Conservation (phyloP, 35 echinoderm and acorn worm species). For the Lytechinus pictus region DNA sequence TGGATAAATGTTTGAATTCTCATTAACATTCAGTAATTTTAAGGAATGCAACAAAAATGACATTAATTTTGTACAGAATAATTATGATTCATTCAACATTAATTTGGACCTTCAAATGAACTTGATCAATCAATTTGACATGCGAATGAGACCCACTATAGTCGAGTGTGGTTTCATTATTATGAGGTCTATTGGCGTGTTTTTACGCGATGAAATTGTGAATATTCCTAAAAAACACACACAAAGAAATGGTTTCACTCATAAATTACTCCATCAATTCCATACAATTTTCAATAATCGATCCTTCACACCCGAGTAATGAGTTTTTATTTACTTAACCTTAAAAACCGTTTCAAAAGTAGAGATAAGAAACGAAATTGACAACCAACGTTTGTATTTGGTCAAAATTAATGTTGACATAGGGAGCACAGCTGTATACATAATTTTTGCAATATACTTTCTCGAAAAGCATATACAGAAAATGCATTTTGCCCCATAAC, state of each 20-base stretch:
- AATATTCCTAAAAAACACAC: too few species aligned
- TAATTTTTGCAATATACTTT: background rate
- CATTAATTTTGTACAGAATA: too few species aligned
- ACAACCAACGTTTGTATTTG: background rate
- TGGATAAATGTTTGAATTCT: background rate
- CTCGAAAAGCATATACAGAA: background rate
- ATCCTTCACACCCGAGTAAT: background rate
- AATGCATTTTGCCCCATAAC: too few species aligned
- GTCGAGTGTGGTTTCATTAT: too few species aligned
- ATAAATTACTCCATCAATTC: background rate
- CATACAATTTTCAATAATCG: background rate
- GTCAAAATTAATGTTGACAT: background rate
- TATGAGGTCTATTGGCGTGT: too few species aligned
- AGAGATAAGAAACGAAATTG: background rate
- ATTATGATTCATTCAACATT: too few species aligned
- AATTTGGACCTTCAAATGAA: too few species aligned
- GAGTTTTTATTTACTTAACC: background rate
- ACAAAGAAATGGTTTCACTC: background rate
- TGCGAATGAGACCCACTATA: too few species aligned
- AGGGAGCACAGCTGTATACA: background rate
- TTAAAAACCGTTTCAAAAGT: background rate
- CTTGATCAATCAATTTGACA: too few species aligned
- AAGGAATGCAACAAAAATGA: too few species aligned
- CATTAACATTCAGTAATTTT: too few species aligned
- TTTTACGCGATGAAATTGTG: too few species aligned